phyloP scores from a whole-genome alignment of 2,113 vertebrate genomes.

The Cygnus atratus region DNA sequence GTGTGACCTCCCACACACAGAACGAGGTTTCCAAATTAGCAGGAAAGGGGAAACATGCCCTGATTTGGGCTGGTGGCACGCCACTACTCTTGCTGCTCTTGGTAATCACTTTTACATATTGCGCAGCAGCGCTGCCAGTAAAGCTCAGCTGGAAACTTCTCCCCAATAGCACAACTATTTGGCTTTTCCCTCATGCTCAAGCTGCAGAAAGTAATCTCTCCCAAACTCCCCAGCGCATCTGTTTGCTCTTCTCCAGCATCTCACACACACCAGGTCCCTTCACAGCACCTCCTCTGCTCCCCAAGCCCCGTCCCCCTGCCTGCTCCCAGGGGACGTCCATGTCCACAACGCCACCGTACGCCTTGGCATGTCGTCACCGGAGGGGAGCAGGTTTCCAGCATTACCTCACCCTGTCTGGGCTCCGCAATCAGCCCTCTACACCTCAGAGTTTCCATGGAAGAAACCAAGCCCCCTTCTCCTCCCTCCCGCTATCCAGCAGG shows the following conservation, averaged over 20 bases:
- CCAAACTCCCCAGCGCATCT: neutral
- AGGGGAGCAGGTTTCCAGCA: conserved; percentile 61
- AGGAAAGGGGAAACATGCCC: neutral
- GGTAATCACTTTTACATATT: neutral
- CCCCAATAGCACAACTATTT: neutral
- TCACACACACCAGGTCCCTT: neutral
- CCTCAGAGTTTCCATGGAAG: conserved; percentile 79
- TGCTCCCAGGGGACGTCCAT: neutral
- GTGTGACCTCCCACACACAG: rapidly evolving
- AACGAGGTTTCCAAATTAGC: neutral
- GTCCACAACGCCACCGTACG: conserved; percentile 34
- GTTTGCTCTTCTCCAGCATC: neutral
- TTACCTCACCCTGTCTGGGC: conserved; percentile 68
- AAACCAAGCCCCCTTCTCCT: conserved; percentile 38
- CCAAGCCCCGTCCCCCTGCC: neutral
- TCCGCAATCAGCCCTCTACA: conserved; percentile 10
- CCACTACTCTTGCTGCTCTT: neutral
- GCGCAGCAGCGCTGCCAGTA: neutral
- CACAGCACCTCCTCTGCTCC: neutral
- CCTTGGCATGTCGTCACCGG: conserved; percentile 68
- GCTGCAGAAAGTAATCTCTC: neutral
- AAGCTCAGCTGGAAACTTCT: conserved; percentile 33
- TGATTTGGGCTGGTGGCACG: neutral
- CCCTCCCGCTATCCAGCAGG: neutral
- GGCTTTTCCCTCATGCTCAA: neutral